These are phyloP conservation scores for Lobophora halterata DNA, from an alignment of 2,888 invertebrate species.

Conservation along the genomic window DNA sequence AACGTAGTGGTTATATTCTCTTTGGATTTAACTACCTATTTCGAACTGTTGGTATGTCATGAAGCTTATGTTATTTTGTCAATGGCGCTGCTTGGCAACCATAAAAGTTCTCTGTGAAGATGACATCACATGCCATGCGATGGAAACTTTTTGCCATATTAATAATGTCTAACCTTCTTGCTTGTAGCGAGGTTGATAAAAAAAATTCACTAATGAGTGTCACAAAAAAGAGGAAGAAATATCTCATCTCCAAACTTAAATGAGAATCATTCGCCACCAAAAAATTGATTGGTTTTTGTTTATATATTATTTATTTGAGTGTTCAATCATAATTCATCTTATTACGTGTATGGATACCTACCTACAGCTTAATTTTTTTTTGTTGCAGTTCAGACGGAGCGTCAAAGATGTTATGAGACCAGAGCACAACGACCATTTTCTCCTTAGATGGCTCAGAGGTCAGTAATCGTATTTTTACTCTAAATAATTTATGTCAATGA, in stretches of 20 bases:
- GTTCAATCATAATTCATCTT: no score
- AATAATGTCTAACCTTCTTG: no score
- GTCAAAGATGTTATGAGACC: constrained; percentile 85
- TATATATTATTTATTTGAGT: no score
- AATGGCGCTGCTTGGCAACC: constrained; percentile 62
- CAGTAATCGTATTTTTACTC: constrained; percentile 34
- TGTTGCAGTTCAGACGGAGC: constrained; percentile 87
- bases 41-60: constrained; percentile 7
- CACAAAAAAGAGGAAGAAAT: no score
- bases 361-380: constrained; percentile 31
- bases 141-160: no score
- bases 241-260: no score
- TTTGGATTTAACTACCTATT: neutral
- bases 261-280: no score
- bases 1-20: constrained; percentile 21
- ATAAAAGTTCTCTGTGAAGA: constrained; percentile 1
- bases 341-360: no score
- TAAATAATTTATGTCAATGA: no score
- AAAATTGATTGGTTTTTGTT: no score
- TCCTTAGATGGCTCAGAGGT: constrained; percentile 92
- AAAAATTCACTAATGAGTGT: no score
- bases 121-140: neutral
- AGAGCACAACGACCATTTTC: constrained; percentile 88
- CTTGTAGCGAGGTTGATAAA: no score
- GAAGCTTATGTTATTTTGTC: constrained; percentile 40